Evolutionary conservation across 1,140 invertebrate genomes (phyloP), one percentile per base, ranked within the genome.

Genomic region (Grapholita molesta): DNA sequence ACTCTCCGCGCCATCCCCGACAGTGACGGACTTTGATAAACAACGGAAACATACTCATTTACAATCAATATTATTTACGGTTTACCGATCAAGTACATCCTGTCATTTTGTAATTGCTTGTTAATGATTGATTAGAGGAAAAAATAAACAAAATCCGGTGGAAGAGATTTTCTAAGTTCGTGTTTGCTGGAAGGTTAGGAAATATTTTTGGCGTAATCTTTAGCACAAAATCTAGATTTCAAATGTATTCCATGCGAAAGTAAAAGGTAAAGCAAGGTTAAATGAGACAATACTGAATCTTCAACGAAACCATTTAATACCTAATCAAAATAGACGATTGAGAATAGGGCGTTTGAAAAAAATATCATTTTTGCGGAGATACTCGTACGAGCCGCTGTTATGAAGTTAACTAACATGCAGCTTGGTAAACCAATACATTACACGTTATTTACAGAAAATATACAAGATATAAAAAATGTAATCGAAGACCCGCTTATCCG

Each of bases 401-500:
- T n/a, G n/a, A 48, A 48, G 38, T 8, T 18, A 15, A 48, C 15
- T 21, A 7, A 48, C 42, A 21, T 7, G 15, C 8, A 48, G 5
- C 15, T 48, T 48, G 25, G 25, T 28, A 28, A 61, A 28, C 55
- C n/a, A 61, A 61, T n/a, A 15, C 15, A 61, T 61, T 28, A 61
- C 55, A 61, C 52, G 8, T 38, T 67, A 67, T 67, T 67, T 67
- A 28, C 55, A 64, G 24, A 69, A 69, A 48, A 52, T 18, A 28
- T 64, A 57, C 15, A 64, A 66, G 65, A 73, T 79, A 78, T 82
- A 79, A 79, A 84, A 85, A 74, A 67, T 64, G 79, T 84, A 88
- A 89, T 82, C 80, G 77, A 85, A 89, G 81, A 82, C 81, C 82
- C 75, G 84, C 82, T 89, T 86, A 87, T 86, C 88, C 86, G 82